Evolutionary conservation across 2,888 invertebrate species (phyloP), one percentile per base, ranked within the genome.

Genomic region (Pseudanteris insignis): DNA sequence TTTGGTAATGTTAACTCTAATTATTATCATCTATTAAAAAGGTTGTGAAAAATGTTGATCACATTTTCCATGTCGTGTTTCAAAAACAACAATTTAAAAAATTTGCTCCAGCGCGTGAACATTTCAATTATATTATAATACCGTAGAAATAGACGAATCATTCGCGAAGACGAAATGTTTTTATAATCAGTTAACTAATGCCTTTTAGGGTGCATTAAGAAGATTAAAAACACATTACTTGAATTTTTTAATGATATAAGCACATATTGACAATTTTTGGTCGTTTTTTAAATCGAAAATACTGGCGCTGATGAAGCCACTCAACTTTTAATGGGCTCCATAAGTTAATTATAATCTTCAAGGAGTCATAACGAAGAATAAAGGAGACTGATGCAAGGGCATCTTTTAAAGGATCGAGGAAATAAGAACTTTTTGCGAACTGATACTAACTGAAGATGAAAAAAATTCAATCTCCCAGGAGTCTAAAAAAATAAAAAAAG

Each of bases 261-360:
- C 30, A 37, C 18, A 44, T 32, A 44, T 44, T 44, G 37, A 38
- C 38, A 25, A 26, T 25, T 26, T 50, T 44, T 8, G 33, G 28
- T 12, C 47, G 44, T 61, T 60, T 50, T 58, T 36, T 51, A 40
- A 59, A 53, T 59, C 66, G 66, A 69, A 72, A 72, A 70, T 70
- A 68, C 53, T 48, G 47, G 58, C 54, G 26, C 68, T 70, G 71
- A 71, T 67, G 64, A 70, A 68, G 65, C 64, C 62, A 69, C 65
- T 71, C 60, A 72, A 70, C 65, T 71, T 75, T 72, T 73, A 75
- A 76, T 74, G 70, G 65, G 63, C 68, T 75, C 64, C 67, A 72
- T 72, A 70, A 73, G 68, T 69, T 71, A 73, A 75, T 76, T 72
- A 70, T 64, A 66, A 68, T 63, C 58, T 61, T 55, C 60, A 46